Base-by-base conservation (phyloP, 1,140 invertebrate genomes). In the Brachionus manjavacas region DNA sequence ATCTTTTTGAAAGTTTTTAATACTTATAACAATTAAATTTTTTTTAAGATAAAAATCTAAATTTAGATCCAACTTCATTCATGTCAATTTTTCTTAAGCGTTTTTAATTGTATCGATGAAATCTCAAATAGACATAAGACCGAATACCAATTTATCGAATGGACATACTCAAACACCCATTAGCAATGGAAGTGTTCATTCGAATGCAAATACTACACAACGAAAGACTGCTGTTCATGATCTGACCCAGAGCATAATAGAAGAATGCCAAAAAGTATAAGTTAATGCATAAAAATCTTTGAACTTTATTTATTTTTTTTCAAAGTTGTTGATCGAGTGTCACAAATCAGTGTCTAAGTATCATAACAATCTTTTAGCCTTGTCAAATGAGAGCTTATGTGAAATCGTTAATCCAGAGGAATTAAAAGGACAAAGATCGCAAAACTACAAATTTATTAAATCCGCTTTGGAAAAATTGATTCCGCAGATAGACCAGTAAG, bases 401-500 rank as follows among this genome's bases (percentile, higher is more conserved):
- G 79, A 81, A 23, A 20, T 39, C 12, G 6, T 81, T 25, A 81
- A 64, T 46, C 28, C 39, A 35, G 79, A 81, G 6, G 79, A 81
- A 35, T 20, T 81, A 11, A 81, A 64, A 60, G 35, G 25, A 11
- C 31, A 28, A 28, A 39, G 79, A 46, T 12, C 31, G 60, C 52
- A 81, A 60, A 68, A 23, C 28, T 81, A 81, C 52, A 81, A 41
- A 68, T 28, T 43, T 68, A 7, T 81, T 35, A 60, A 68, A 64
- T 20, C 31, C 16, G 25, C n/a, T 39, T 28, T 81, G 23, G 79
- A 81, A 35, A 64, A 31, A 64, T 28, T 81, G 6, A 4, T 81
- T 28, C 79, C 79, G 14, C 49, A 81, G 64, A 81, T 81, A 41
- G 79, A 81, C 52, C 52, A 81, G 79, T 81, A 81, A 60, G 39